Evolutionary conservation across 2,888 invertebrate genomes (phyloP).

Genomic region (Parnassius glacialis): DNA sequence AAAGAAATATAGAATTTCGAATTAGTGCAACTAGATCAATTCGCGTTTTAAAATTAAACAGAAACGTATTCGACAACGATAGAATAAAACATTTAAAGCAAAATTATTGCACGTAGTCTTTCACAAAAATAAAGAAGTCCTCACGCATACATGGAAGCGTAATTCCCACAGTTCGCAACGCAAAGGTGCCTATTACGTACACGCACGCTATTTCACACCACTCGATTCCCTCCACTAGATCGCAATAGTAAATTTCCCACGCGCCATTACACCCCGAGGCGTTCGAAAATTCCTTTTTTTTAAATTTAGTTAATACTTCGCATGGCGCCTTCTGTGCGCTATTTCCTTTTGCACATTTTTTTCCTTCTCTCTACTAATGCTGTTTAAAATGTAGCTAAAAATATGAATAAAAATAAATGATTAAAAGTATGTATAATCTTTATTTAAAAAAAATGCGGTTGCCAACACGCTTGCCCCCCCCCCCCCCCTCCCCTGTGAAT

Average conservation of each 20-base stretch:
- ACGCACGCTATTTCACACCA: slow-evolving; percentile 30
- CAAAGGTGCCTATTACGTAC: slow-evolving; percentile 27
- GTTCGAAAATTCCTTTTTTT: slow-evolving; percentile 53
- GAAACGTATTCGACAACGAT: no score
- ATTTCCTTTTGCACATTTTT: slow-evolving; percentile 47
- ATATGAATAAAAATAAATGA: no score
- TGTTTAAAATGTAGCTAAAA: slow-evolving; percentile 25
- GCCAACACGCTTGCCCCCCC: no score
- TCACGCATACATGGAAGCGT: neutral
- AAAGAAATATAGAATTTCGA: no score
- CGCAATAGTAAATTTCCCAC: slow-evolving; percentile 67
- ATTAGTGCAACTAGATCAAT: no score
- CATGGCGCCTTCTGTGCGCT: slow-evolving; percentile 68
- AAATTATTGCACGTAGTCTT: neutral
- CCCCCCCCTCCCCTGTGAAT: no score
- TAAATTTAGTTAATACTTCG: slow-evolving; percentile 72
- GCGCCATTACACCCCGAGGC: slow-evolving; percentile 57
- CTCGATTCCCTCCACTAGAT: slow-evolving; percentile 38
- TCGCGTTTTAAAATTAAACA: no score
- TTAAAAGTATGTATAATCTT: no score
- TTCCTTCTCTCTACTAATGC: slow-evolving; percentile 32
- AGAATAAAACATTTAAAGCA: neutral
- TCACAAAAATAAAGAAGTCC: neutral
- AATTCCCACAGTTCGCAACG: slow-evolving; percentile 7
- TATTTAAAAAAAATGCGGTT: no score